phyloP scores from a whole-genome alignment of 2,113 vertebrate species.

The Hipposideros armiger region DNA sequence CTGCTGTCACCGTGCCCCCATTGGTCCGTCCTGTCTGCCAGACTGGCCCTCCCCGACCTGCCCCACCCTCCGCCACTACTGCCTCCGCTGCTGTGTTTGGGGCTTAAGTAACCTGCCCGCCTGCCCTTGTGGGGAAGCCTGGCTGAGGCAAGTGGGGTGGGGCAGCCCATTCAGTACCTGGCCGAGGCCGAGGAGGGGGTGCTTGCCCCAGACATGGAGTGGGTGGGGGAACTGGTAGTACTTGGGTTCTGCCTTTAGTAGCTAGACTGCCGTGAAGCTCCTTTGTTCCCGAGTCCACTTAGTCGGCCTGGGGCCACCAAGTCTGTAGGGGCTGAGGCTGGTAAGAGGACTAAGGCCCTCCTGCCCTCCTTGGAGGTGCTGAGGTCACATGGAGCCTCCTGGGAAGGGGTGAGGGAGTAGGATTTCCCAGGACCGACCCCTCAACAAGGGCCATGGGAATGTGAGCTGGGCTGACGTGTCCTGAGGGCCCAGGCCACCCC shows the following conservation, averaged over 20 bases:
- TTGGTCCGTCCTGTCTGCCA: not conserved
- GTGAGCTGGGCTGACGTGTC: not conserved
- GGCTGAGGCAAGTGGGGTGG: not conserved
- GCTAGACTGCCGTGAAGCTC: not conserved
- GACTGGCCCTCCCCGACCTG: not conserved
- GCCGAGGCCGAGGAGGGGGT: not conserved
- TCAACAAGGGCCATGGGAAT: not conserved
- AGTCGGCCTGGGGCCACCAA: not conserved
- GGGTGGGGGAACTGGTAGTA: not conserved
- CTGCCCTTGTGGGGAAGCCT: not conserved
- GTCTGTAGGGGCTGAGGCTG: not conserved
- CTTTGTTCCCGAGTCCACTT: not conserved
- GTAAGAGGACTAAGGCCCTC: not conserved
- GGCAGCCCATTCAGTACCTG: not conserved
- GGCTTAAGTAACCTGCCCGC: constrained; percentile 27
- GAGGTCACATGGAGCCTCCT: not conserved
- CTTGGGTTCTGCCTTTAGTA: not conserved
- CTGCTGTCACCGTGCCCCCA: not conserved
- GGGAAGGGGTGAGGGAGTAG: not conserved
- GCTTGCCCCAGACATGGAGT: not conserved
- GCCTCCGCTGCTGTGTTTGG: not conserved
- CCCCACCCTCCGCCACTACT: not conserved
- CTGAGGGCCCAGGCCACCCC: not conserved
- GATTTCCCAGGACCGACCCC: not conserved
- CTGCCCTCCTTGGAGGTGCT: not conserved